These are phyloP conservation scores for Tamandua tetradactyla DNA, from an alignment of 2,797 vertebrate genomes.

Conservation along the genomic window DNA sequence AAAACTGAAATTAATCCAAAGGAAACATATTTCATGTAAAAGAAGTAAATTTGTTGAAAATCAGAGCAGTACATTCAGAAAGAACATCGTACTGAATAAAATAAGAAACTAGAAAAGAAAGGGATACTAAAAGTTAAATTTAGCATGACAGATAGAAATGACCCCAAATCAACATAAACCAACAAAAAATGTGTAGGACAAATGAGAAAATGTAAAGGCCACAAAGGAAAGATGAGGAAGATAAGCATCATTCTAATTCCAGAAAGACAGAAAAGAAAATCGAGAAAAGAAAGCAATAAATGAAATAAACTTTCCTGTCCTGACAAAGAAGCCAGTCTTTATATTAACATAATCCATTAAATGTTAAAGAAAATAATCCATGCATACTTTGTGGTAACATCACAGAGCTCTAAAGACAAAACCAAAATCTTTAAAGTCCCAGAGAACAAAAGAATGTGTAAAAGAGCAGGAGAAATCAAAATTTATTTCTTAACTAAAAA, in stretches of 20 bases:
- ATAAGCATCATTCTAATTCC: neutral
- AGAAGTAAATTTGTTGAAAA: neutral
- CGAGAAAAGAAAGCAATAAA: neutral
- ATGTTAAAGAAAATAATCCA: too few species aligned
- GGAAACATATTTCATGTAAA: neutral
- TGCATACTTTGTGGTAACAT: fast-evolving
- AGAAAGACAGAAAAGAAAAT: neutral
- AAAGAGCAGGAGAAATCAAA: neutral
- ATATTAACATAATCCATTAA: neutral
- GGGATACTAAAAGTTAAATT: neutral
- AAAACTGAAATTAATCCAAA: neutral
- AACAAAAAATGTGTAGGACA: neutral
- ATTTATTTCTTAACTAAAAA: neutral
- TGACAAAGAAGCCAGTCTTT: neutral
- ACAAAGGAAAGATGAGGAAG: neutral
- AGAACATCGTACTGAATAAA: neutral
- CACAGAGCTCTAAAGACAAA: neutral
- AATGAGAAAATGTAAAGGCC: neutral
- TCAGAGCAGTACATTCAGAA: neutral
- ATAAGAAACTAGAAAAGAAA: neutral
- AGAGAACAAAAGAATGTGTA: fast-evolving
- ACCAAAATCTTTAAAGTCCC: neutral
- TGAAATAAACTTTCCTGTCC: neutral
- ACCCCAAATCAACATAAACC: neutral
- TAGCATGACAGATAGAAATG: neutral